A percentile compares a stretch with the other conserved stretches of the same genome.
These are phyloP conservation scores for Zaprionus lineosus DNA, from an alignment of 2,888 invertebrate species.

Conservation along the genomic window DNA sequence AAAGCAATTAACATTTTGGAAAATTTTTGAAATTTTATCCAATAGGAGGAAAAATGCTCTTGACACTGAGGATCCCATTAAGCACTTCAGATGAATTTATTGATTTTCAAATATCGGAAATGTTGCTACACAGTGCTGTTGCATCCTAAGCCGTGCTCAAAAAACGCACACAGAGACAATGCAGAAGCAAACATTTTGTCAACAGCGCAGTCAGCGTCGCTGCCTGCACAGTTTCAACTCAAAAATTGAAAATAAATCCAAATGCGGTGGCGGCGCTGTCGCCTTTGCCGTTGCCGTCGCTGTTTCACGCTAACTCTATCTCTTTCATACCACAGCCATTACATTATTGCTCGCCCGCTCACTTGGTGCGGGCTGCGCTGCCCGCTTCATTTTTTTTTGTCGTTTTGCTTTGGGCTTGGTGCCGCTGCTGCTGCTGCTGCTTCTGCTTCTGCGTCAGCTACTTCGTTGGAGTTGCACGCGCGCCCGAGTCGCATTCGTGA, in stretches of 20 bases:
- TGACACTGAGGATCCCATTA: neutral
- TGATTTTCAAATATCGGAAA: conserved; percentile 12
- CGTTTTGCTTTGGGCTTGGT: conserved; percentile 49
- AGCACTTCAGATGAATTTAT: neutral
- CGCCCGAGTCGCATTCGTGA: conserved; percentile 74
- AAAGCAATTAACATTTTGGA: no score
- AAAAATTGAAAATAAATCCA: conserved; percentile 64
- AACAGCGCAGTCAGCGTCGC: conserved; percentile 41
- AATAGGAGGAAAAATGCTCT: no score
- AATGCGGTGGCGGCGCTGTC: conserved; percentile 48
- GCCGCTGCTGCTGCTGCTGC: conserved; percentile 14
- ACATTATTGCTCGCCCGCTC: conserved; percentile 37
- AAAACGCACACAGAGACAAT: neutral
- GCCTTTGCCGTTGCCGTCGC: neutral
- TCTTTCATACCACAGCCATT: conserved; percentile 9
- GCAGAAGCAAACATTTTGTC: conserved; percentile 46
- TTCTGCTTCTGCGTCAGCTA: conserved; percentile 54
- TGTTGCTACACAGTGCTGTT: conserved; percentile 26
- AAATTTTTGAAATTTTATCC: no score
- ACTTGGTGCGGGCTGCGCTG: conserved; percentile 46
- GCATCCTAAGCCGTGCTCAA: conserved; percentile 17
- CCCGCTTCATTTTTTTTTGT: conserved; percentile 39
- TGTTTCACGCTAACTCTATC: neutral
- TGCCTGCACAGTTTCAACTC: conserved; percentile 55
- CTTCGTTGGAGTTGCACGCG: conserved; percentile 74